Evolutionary conservation across 2,797 vertebrate species (phyloP), one percentile per base, ranked within the genome.

Genomic region (Protonibea diacanthus): DNA sequence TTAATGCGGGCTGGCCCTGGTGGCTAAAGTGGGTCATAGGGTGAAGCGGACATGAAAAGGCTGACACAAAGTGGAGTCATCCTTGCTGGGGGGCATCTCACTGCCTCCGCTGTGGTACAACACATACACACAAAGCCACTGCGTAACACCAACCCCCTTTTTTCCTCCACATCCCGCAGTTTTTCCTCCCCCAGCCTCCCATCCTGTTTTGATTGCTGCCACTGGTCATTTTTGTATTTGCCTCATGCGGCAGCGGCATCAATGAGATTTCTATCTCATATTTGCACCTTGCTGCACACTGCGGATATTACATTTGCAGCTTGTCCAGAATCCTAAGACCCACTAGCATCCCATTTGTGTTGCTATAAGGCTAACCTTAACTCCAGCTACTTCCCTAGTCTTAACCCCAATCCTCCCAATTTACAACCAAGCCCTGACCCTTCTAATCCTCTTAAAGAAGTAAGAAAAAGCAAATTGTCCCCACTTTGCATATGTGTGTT

Each of bases 381-480:
- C 71, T 65, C 1, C 21, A 17, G 59, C 57, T 55, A n/a, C 74
- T 79, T 75, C 76, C 48, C 64, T 38, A 48, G 71, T 82, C 55
- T 84, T 88, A 88, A 85, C 84, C 81, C 58, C 61, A 88, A 89
- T 88, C 85, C 80, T 65, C 74, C 77, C 76, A 78, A 69, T 68
- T 84, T 76, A 68, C 88, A 91, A 81, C 77, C 85, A 76, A 82
- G 72, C 59, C 56, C 64, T 65, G 76, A 76, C 75, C 69, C 59
- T 9, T 9, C 13, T 92, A 93, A 92, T 91, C 91, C 83, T 89
- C 89, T 92, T 91, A 86, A 86, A 86, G 56, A 68, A 83, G 83
- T 74, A 89, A 91, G 88, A 90, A 93, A 90, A 90, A 82, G 86
- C 90, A 11, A 83, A 89, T 82, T 45, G 64, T 63, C 80, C 62